phyloP scores from a whole-genome alignment of 2,888 invertebrate species.

The Sceliomorpha sp. region DNA sequence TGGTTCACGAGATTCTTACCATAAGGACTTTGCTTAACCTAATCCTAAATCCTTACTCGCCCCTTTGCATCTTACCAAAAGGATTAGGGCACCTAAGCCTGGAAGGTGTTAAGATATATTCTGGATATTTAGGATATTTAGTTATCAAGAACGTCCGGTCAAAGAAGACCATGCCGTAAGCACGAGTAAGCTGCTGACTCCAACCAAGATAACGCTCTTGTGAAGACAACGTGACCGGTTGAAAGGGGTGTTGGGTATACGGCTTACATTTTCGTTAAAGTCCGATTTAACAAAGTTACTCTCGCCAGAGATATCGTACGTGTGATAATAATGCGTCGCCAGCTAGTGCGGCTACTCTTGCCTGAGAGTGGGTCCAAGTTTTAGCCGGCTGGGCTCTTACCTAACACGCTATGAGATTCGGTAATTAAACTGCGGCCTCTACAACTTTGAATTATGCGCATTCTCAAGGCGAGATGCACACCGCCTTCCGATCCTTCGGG shows the following conservation, averaged over 20 bases:
- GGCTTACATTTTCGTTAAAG: constrained; percentile 67
- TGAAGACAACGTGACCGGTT: constrained; percentile 55
- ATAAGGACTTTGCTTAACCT: constrained; percentile 63
- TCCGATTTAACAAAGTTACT: constrained; percentile 59
- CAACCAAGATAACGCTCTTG: constrained; percentile 68
- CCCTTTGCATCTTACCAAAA: too few relatives aligned
- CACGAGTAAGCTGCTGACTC: constrained; percentile 75
- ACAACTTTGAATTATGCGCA: constrained; percentile 77
- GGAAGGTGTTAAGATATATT: constrained; percentile 50
- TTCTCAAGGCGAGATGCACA: constrained; percentile 59
- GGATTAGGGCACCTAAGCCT: constrained; percentile 73
- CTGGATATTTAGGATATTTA: constrained; percentile 64
- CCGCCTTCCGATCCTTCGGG: constrained; percentile 65
- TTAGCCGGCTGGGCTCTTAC: constrained; percentile 45
- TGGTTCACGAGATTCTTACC: constrained; percentile 50
- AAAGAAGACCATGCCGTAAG: constrained; percentile 73
- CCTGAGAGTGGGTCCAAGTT: constrained; percentile 61
- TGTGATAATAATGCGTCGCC: constrained; percentile 37
- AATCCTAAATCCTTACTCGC: constrained; percentile 65
- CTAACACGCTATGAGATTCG: constrained; percentile 69
- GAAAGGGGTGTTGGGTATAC: constrained; percentile 50
- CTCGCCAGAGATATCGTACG: constrained; percentile 43
- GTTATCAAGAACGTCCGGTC: constrained; percentile 77
- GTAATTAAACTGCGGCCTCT: constrained; percentile 75
- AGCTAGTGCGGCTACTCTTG: constrained; percentile 35